A percentile compares a stretch with the other conserved stretches of the same genome.
These are phyloP conservation scores for Agrochola macilenta DNA, from an alignment of 2,888 invertebrate species.

Conservation along the genomic window DNA sequence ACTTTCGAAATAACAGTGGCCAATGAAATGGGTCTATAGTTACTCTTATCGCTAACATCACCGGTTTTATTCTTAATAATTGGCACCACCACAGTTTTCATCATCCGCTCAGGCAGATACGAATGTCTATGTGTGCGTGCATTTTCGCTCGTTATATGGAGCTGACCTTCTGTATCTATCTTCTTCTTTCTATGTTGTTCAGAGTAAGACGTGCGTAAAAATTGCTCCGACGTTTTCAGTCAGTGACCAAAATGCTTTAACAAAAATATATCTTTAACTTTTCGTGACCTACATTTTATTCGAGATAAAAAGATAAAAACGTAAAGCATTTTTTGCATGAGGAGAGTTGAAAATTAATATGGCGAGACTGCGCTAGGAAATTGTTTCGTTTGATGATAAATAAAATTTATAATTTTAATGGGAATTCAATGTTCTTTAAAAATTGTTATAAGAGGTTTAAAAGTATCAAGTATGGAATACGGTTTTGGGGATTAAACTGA, in stretches of 20 bases:
- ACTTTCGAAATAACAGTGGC: too few relatives aligned
- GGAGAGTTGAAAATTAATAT: constrained; percentile 21
- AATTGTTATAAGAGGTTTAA: not conserved
- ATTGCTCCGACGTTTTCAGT: constrained; percentile 43
- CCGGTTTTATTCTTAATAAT: too few relatives aligned
- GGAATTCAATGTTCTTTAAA: not conserved
- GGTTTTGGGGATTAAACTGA: too few relatives aligned
- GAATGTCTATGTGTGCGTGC: too few relatives aligned
- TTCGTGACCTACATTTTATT: constrained; percentile 44
- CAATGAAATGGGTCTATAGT: too few relatives aligned
- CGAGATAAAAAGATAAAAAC: constrained; percentile 6
- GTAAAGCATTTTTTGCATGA: constrained; percentile 25
- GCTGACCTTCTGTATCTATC: not conserved
- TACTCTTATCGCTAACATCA: too few relatives aligned
- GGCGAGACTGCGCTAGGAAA: constrained; percentile 3
- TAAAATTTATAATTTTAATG: constrained; percentile 8
- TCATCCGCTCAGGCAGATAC: too few relatives aligned
- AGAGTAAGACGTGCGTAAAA: constrained; percentile 38
- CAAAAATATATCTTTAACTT: constrained; percentile 32
- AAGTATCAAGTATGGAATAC: not conserved
- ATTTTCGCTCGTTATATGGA: too few relatives aligned
- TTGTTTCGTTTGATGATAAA: not conserved
- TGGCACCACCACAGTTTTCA: too few relatives aligned
- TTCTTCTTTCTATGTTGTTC: not conserved
- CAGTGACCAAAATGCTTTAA: constrained; percentile 42